phyloP scores from a whole-genome alignment of 2,113 vertebrate species.

The Stegostoma tigrinum region DNA sequence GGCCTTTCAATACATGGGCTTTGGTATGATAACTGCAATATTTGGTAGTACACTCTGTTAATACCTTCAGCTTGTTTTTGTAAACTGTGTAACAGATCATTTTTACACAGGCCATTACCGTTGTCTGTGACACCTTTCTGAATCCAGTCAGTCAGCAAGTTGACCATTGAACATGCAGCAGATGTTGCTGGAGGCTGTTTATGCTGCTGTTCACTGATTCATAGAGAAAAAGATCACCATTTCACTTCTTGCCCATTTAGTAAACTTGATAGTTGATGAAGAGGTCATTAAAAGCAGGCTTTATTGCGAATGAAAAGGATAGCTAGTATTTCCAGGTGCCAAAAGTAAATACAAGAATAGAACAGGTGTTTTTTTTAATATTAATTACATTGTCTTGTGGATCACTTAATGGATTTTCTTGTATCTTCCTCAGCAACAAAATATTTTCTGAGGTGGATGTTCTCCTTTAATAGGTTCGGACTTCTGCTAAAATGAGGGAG shows the following conservation, averaged over 20 bases:
- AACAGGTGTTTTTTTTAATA: too few relatives aligned
- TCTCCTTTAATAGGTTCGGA: not conserved
- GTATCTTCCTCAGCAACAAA: not conserved
- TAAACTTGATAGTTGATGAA: not conserved
- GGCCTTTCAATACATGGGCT: not conserved
- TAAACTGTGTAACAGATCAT: not conserved
- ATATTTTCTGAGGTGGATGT: not conserved
- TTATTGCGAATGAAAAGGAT: not conserved
- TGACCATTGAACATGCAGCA: not conserved
- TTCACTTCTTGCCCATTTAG: not conserved
- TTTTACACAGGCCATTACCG: not conserved
- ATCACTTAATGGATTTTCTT: not conserved
- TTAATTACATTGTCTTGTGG: not conserved
- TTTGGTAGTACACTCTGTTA: not conserved
- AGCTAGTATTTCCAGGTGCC: not conserved
- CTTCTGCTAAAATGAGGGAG: not conserved
- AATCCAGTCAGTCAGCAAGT: not conserved
- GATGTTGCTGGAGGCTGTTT: not conserved
- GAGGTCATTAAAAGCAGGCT: not conserved
- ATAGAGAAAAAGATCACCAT: too few relatives aligned
- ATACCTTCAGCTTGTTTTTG: not conserved
- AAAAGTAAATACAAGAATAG: not conserved
- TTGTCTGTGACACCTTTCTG: not conserved
- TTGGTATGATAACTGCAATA: not conserved
- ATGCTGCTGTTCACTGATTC: too few relatives aligned